Conservation (phyloP, 2,888 invertebrate genomes). For the Ptychoptera albimana region DNA sequence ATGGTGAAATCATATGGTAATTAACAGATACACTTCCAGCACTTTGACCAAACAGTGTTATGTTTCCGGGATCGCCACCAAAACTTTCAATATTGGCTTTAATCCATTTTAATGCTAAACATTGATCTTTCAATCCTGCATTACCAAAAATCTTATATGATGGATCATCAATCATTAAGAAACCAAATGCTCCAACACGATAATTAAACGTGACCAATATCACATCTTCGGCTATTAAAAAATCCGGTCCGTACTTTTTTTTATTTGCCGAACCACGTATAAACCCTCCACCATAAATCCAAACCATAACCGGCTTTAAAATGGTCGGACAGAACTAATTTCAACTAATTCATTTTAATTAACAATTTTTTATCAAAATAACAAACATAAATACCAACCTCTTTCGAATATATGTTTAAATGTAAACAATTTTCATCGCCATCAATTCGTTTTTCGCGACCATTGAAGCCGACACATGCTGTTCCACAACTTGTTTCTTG, state of each 20-base stretch:
- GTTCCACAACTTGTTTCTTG: constrained; percentile 27
- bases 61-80: constrained; percentile 29
- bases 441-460: constrained; percentile 21
- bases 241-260: constrained; percentile 31
- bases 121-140: constrained; percentile 36
- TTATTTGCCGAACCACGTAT: constrained; percentile 30
- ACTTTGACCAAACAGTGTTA: constrained; percentile 36
- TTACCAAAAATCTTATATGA: constrained; percentile 34
- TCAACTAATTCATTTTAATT: too few species aligned
- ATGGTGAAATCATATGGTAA: constrained; percentile 32
- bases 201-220: constrained; percentile 33
- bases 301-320: constrained; percentile 30
- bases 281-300: constrained; percentile 35
- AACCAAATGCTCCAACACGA: constrained; percentile 31
- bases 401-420: constrained; percentile 31
- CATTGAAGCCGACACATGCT: constrained; percentile 23
- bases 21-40: constrained; percentile 34
- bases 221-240: constrained; percentile 31
- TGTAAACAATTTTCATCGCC: constrained; percentile 38
- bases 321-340: constrained; percentile 14
- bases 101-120: constrained; percentile 26
- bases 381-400: constrained; percentile 6
- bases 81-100: background rate
- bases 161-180: constrained; percentile 31
- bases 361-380: too few species aligned